A percentile compares a stretch with the other conserved stretches of the same genome.
Evolutionary conservation across 2,797 vertebrate genomes (phyloP).

Genomic region (Chaenodraco wilsoni): DNA sequence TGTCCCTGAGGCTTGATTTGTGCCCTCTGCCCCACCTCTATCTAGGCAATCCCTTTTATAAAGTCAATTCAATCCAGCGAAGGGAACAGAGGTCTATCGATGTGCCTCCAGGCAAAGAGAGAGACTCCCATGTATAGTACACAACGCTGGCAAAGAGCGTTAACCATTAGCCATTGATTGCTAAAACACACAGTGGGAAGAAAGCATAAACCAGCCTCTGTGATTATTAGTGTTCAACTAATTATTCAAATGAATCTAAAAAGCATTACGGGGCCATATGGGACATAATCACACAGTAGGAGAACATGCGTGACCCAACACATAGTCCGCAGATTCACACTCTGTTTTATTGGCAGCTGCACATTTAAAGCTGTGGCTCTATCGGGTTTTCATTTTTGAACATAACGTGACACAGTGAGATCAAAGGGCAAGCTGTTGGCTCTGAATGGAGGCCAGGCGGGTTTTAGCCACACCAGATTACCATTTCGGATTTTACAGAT

Average conservation of each 20-base stretch:
- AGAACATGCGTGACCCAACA: conserved; percentile 30
- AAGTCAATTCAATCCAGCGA: conserved; percentile 45
- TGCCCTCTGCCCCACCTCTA: conserved; percentile 30
- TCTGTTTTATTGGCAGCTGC: conserved; percentile 35
- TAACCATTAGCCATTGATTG: conserved; percentile 32
- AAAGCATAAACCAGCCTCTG: conserved; percentile 25
- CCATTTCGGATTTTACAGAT: conserved; percentile 19
- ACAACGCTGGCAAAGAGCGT: conserved; percentile 13
- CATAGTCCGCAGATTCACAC: conserved; percentile 39
- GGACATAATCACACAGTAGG: conserved; percentile 39
- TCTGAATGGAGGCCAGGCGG: conserved; percentile 26
- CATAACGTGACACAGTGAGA: conserved; percentile 48
- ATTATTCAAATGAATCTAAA: conserved; percentile 58
- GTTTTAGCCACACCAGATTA: conserved; percentile 49
- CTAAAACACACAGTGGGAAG: conserved; percentile 18
- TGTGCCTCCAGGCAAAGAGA: conserved; percentile 43
- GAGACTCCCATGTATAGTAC: conserved; percentile 5
- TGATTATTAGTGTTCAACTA: conserved; percentile 32
- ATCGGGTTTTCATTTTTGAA: conserved; percentile 43
- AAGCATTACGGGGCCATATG: conserved; percentile 22
- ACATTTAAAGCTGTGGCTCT: conserved; percentile 49
- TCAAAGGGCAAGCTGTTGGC: conserved; percentile 55
- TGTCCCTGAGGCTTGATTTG: conserved; percentile 59
- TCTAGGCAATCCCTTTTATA: conserved; percentile 60
- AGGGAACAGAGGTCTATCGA: conserved; percentile 43